phyloP scores from a whole-genome alignment of 1,140 invertebrate species.

The Brachionus asplanchnoidis region DNA sequence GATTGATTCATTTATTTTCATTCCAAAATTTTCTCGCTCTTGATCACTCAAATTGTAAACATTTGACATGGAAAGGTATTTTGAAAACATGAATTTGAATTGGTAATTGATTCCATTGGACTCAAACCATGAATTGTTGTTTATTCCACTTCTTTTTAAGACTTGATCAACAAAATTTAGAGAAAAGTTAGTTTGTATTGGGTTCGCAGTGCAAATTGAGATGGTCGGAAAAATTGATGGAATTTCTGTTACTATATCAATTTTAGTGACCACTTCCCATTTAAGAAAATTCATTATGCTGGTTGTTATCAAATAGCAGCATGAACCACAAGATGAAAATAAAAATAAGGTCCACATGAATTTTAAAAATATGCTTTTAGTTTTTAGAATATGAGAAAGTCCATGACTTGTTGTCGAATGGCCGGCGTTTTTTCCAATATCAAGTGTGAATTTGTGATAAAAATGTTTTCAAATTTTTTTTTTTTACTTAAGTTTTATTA shows the following conservation, averaged over 20 bases:
- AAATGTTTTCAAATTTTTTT: neutral
- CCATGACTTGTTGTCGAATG: neutral
- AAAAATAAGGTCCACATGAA: neutral
- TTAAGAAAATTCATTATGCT: neutral
- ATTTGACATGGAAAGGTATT: neutral
- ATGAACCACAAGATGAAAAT: neutral
- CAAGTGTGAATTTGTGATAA: neutral
- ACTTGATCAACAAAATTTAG: neutral
- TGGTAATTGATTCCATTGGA: neutral
- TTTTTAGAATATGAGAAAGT: neutral
- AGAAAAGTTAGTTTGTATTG: neutral
- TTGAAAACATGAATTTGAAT: neutral
- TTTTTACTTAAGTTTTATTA: neutral
- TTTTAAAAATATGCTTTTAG: neutral
- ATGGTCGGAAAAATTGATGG: slow-evolving; percentile 6
- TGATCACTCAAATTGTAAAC: neutral
- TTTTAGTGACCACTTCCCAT: slow-evolving; percentile 28
- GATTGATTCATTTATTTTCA: neutral
- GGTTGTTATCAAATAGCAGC: neutral
- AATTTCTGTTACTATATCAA: neutral
- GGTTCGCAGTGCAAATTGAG: neutral
- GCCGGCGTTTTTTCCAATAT: neutral
- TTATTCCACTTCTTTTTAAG: neutral
- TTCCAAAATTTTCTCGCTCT: neutral
- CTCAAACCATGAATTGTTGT: neutral